A percentile compares a stretch with the other conserved stretches of the same genome.
phyloP scores from a whole-genome alignment of 2,797 vertebrate species.

The Tachyglossus aculeatus region DNA sequence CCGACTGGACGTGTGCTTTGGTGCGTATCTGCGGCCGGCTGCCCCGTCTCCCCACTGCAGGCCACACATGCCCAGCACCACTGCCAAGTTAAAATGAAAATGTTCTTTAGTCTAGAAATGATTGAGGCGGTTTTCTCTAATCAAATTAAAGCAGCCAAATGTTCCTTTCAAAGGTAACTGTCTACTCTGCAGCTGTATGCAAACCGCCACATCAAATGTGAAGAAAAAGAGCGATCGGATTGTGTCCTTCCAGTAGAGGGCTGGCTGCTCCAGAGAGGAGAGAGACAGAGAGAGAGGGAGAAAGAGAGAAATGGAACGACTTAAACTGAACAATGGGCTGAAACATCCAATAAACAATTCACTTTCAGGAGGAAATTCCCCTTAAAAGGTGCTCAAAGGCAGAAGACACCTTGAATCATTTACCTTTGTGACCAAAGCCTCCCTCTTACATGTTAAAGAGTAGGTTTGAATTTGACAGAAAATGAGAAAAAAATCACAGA shows the following conservation, averaged over 20 bases:
- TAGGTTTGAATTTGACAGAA: constrained; percentile 53
- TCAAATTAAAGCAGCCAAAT: constrained; percentile 86
- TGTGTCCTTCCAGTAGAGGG: constrained; percentile 73
- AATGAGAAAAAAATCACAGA: constrained; percentile 37
- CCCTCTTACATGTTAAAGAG: constrained; percentile 58
- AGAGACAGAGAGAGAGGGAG: constrained; percentile 72
- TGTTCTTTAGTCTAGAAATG: constrained; percentile 80
- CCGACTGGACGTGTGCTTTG: too few species aligned
- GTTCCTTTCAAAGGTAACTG: constrained; percentile 87
- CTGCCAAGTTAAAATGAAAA: constrained; percentile 83
- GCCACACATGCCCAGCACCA: constrained; percentile 77
- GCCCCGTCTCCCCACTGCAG: constrained; percentile 68
- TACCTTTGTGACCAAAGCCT: constrained; percentile 56
- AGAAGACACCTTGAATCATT: constrained; percentile 70
- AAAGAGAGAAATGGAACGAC: constrained; percentile 71
- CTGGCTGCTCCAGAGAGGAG: constrained; percentile 66
- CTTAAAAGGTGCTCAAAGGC: constrained; percentile 59
- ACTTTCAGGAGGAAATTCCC: constrained; percentile 66
- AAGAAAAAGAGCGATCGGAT: constrained; percentile 73
- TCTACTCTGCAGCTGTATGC: constrained; percentile 87
- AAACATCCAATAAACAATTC: constrained; percentile 72
- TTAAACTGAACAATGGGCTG: constrained; percentile 68
- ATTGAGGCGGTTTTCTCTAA: constrained; percentile 86
- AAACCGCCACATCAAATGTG: constrained; percentile 84
- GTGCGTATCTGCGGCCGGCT: too few species aligned